Evolutionary conservation across 2,797 vertebrate genomes (phyloP).

Genomic region (Myripristis jacobus): DNA sequence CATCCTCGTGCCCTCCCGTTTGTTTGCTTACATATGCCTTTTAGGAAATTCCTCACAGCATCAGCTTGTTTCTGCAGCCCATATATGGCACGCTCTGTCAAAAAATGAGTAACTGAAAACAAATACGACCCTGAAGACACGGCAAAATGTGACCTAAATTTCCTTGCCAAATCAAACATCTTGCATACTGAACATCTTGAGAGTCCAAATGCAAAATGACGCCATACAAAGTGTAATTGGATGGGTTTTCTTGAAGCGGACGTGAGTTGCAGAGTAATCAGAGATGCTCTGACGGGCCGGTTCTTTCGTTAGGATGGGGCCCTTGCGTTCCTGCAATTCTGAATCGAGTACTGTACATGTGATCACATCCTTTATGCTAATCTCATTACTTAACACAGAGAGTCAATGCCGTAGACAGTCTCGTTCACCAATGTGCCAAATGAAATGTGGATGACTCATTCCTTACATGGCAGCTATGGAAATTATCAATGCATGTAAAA

Average conservation of each 20-base stretch:
- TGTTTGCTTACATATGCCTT: background rate
- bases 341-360: background rate
- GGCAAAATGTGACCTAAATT: conserved; percentile 51
- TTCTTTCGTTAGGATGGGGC: conserved; percentile 22
- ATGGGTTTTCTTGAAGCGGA: conserved; percentile 67
- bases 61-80: background rate
- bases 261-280: conserved; percentile 41
- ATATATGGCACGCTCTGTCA: conserved; percentile 1
- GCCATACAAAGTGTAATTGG: conserved; percentile 60
- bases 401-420: background rate
- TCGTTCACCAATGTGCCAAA: conserved; percentile 12
- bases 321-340: background rate
- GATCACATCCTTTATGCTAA: conserved; percentile 13
- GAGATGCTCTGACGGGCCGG: conserved; percentile 28
- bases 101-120: conserved; percentile 29
- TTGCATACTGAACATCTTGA: conserved; percentile 44
- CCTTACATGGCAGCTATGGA: conserved; percentile 37
- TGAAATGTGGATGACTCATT: conserved; percentile 44
- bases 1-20: conserved; percentile 6
- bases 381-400: background rate
- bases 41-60: background rate
- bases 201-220: conserved; percentile 62
- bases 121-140: conserved; percentile 30
- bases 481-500: conserved; percentile 25
- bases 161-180: conserved; percentile 34